Evolutionary conservation across 1,140 invertebrate genomes (phyloP), one percentile per base, ranked within the genome.

Genomic region (Onthophagus taurus): DNA sequence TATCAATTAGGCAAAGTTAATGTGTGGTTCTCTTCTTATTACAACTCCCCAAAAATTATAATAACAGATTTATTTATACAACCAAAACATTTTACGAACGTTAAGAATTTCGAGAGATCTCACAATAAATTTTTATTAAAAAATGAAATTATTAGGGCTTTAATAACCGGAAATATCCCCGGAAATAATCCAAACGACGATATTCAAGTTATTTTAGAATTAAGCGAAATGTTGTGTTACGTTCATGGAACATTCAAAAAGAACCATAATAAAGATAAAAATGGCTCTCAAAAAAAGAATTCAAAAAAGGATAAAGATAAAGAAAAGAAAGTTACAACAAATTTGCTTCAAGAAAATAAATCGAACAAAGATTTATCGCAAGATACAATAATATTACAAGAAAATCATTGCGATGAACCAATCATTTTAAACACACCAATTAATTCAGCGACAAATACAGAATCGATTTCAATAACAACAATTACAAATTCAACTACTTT

Each of bases 61-160:
- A 36, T 47, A n/a, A 51, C 49, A 0, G 49, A 51, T 34, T 13
- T 20, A n/a, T 26, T 19, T 2, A 43, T 36, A 31, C 4, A 36
- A 24, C 29, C 41, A 4, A 36, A 37, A 9, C 34, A 23, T n/a
- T 51, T 44, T 34, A 19, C 13, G 8, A 51, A 51, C 19, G 34
- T 51, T 8, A 12, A 26, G 7, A 30, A 19, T 7, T 51, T 31
- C 35, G 42, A 51, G 14, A 29, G 11, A 12, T 13, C 29, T 5
- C 6, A 16, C 3, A 31, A 39, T 13, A 43, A 31, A 13, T 30
- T 13, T 4, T 11, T 12, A n/a, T 48, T 51, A 14, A 48, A 51
- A 41, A 31, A 38, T 14, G 49, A 51, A n/a, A 42, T 51, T 8
- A 36, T 48, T 14, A 47, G 31, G 12, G 47, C 45, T 45, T 37